Percentiles rank a stretch among this genome's conserved stretches.
Conservation (phyloP, 2,797 vertebrate genomes). For the Rhinichthys osculus region DNA sequence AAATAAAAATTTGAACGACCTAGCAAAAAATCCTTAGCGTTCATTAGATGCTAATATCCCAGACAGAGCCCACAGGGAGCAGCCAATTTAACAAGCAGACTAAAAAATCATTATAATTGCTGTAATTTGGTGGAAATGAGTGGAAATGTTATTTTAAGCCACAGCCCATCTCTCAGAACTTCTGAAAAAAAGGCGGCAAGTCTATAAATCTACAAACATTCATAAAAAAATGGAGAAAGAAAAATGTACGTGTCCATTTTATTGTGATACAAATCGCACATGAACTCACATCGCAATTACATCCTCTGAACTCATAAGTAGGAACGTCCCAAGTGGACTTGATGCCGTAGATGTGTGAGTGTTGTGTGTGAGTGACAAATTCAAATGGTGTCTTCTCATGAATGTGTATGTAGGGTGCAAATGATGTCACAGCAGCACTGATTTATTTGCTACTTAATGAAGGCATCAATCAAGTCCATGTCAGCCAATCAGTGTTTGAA, state of each 20-base stretch:
- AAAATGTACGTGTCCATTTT: neutral
- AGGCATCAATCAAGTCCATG: conserved; percentile 52
- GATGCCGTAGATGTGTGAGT: neutral
- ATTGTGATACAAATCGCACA: neutral
- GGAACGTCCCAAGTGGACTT: conserved; percentile 1
- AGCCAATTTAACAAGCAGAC: conserved; percentile 33
- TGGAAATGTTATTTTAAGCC: conserved; percentile 38
- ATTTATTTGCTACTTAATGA: conserved; percentile 66
- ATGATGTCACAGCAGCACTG: conserved; percentile 54
- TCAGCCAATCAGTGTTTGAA: conserved; percentile 47
- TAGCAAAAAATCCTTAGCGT: too few relatives aligned
- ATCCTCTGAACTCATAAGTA: neutral
- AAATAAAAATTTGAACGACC: rapidly evolving
- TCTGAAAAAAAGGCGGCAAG: neutral
- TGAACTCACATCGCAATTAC: neutral
- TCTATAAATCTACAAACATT: neutral
- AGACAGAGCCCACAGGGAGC: neutral
- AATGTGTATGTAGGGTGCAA: conserved; percentile 38
- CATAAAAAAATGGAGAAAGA: neutral
- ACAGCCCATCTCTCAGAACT: conserved; percentile 11
- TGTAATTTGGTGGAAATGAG: conserved; percentile 50
- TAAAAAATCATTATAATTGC: conserved; percentile 55
- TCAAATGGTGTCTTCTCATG: conserved; percentile 2
- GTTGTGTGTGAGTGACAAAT: conserved; percentile 6
- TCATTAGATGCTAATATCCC: neutral